Conservation (phyloP, 1,140 invertebrate species). For the Penaeus japonicus region DNA sequence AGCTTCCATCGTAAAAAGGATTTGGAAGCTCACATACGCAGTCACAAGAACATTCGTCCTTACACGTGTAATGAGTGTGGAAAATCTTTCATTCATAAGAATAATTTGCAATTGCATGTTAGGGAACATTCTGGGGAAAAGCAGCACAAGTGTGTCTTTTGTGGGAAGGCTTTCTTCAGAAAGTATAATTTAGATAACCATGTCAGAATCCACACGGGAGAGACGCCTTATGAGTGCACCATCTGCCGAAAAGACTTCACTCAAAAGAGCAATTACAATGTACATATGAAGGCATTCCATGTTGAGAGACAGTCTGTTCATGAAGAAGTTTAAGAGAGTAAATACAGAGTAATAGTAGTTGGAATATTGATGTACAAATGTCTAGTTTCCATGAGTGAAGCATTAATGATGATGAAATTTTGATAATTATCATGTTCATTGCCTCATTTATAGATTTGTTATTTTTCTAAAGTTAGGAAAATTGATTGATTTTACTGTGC, state of each 20-base stretch:
- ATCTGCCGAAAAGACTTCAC: conserved; percentile 59
- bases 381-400: conserved; percentile 32
- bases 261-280: conserved; percentile 60
- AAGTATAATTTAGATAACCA: conserved; percentile 89
- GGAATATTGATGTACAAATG: conserved; percentile 27
- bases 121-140: conserved; percentile 90
- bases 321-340: conserved; percentile 51
- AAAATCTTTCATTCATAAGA: conserved; percentile 90
- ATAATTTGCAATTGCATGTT: conserved; percentile 89
- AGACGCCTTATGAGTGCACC: conserved; percentile 69
- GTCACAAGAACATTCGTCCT: conserved; percentile 62
- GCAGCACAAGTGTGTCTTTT: conserved; percentile 85
- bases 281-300: conserved; percentile 60
- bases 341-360: not conserved
- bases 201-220: conserved; percentile 82
- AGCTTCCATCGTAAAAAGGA: conserved; percentile 82
- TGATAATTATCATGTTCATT: conserved; percentile 8
- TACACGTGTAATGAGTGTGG: conserved; percentile 94
- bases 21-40: conserved; percentile 75
- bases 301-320: conserved; percentile 58
- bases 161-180: conserved; percentile 84
- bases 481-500: not conserved
- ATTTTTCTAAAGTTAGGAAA: conserved; percentile 17
- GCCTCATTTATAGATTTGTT: conserved; percentile 4
- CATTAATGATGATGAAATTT: conserved; percentile 23